These are phyloP conservation scores for Margarornis squamiger DNA, from an alignment of 2,797 vertebrate genomes.

Conservation along the genomic window DNA sequence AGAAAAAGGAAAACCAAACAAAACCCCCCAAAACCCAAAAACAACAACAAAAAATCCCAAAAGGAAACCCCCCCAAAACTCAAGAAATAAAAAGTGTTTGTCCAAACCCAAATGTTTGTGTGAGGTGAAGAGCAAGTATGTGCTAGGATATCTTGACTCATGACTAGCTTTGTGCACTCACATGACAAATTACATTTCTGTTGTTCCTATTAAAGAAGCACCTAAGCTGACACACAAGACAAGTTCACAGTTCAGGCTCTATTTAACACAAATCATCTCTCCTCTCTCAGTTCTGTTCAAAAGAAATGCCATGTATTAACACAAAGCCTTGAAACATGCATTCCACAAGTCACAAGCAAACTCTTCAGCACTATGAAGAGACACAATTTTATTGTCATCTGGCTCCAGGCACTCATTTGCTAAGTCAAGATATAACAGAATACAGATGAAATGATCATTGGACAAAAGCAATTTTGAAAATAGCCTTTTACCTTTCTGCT, in stretches of 20 bases:
- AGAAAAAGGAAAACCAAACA: background rate
- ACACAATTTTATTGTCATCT: background rate
- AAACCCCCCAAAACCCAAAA: no score
- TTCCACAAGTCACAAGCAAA: background rate
- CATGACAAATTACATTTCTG: background rate
- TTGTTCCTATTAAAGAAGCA: background rate
- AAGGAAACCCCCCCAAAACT: accelerated
- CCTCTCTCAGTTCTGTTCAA: background rate
- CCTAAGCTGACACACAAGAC: background rate
- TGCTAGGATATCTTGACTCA: accelerated
- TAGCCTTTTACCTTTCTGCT: background rate
- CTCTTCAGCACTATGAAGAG: background rate
- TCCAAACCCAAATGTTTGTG: background rate
- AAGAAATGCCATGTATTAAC: background rate
- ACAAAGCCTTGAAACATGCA: background rate
- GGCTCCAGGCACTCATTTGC: background rate
- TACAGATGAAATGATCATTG: background rate
- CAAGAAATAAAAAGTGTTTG: background rate
- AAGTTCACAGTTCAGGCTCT: background rate
- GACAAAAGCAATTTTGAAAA: background rate
- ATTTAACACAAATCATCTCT: background rate
- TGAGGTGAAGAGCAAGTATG: background rate
- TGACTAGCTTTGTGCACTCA: background rate
- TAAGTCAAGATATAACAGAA: background rate
- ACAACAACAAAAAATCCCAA: background rate